These are phyloP conservation scores for Micronisus gabar DNA, from an alignment of 2,113 vertebrate genomes.

Conservation along the genomic window DNA sequence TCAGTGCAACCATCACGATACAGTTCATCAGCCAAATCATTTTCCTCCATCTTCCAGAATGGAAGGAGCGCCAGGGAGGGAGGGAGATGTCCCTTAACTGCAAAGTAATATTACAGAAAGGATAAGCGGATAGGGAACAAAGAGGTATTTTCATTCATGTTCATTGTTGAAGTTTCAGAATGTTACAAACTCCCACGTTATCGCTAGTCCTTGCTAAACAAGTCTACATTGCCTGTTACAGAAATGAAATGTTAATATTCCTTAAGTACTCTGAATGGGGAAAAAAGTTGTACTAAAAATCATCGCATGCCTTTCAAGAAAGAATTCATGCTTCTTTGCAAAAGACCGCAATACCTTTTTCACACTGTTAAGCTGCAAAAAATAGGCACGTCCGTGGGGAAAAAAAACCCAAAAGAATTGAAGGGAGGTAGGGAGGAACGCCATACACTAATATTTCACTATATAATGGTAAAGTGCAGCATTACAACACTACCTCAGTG, in stretches of 20 bases:
- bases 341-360: not conserved
- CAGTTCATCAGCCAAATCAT: not conserved
- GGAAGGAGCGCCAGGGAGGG: not conserved
- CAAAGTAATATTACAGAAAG: not conserved
- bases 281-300: not conserved
- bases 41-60: not conserved
- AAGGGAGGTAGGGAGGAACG: not conserved
- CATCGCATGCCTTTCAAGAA: not conserved
- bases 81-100: not conserved
- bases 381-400: accelerated
- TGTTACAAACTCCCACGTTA: not conserved
- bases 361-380: not conserved
- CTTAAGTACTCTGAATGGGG: not conserved
- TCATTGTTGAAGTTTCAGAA: not conserved
- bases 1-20: not conserved
- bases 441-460: not conserved
- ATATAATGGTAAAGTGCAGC: not conserved
- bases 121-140: not conserved
- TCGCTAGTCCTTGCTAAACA: not conserved
- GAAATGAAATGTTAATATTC: not conserved
- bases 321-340: not conserved
- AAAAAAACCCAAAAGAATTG: not conserved
- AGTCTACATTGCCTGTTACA: accelerated
- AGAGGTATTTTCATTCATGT: not conserved
- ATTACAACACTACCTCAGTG: not conserved